phyloP scores from a whole-genome alignment of 2,888 invertebrate species.

The Pomacea canaliculata region DNA sequence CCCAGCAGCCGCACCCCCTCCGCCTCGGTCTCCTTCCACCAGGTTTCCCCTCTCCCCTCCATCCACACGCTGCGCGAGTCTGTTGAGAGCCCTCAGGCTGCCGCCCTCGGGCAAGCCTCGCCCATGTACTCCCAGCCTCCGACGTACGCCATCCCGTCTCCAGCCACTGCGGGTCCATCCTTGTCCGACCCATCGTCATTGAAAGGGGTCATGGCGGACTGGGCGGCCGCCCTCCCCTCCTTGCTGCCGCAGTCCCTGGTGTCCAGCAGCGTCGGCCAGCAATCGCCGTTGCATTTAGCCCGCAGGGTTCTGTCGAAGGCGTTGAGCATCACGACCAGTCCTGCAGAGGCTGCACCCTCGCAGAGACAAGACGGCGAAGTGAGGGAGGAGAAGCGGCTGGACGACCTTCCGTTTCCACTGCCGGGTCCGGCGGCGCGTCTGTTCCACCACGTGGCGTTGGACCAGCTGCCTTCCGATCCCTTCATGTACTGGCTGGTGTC shows the following conservation, averaged over 20 bases:
- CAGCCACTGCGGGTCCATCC: neutral
- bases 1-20: neutral
- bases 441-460: constrained; percentile 21
- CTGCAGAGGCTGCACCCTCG: neutral
- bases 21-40: neutral
- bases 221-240: constrained; percentile 1
- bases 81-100: neutral
- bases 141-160: neutral
- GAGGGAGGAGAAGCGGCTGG: neutral
- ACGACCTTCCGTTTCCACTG: neutral
- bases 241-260: neutral
- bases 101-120: neutral
- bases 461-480: constrained; percentile 23
- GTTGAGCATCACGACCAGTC: neutral
- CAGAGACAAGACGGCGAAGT: neutral
- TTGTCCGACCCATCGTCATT: constrained; percentile 2
- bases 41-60: constrained; percentile 10
- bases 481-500: constrained; percentile 26
- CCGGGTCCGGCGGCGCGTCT: constrained; percentile 12
- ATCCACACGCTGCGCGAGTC: constrained; percentile 18
- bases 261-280: neutral
- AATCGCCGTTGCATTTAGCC: neutral
- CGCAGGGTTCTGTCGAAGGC: neutral
- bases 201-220: constrained; percentile 6
- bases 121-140: neutral